Base-by-base conservation (phyloP, 2,113 vertebrate species). In the Psephotus haematonotus region DNA sequence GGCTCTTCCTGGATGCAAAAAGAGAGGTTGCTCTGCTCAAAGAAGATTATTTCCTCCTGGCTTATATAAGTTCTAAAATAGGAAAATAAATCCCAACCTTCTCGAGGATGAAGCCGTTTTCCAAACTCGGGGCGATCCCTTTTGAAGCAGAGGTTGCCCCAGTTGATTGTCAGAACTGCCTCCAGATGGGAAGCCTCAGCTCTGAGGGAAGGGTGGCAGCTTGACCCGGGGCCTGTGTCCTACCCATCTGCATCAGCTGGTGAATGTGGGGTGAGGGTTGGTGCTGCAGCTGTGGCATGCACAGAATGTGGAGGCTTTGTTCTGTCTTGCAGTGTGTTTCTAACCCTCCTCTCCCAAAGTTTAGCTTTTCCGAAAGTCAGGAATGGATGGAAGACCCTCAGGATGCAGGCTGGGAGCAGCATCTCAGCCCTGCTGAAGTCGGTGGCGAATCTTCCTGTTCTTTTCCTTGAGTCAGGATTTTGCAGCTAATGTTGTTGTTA, bases 1-100 rank as follows among this genome's bases (percentile, higher is more conserved):
- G n/a, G 68, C 68, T 80, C 76, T 77, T 91, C 76, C 79, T 74
- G 75, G 53, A 79, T 49, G 50, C 63, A 57, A 77, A 92, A 90
- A 67, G 82, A 65, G 41, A 8, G 1, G 76, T 80, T 83, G 27
- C 93, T 77, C 55, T 92, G 65, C 92, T 94, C 80, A 93, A 81
- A 93, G 88, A 25, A 93, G 95, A 94, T 95, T 93, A 89, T 93
- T 92, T 88, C 80, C 79, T 82, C 88, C 91, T 96, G 91, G 49
- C 60, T 96, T 94, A 92, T 71, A 39, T 88, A 93, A 96, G 80
- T 88, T 95, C 96, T 95, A 96, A 94, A 95, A 96, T 93, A 94
- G 93, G 94, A 95, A 97, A 86, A 86, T 83, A 97, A 97, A 94
- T 94, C 95, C 86, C 57, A 93, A 64, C 94, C 80, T 95, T 86